A percentile compares a stretch with the other conserved stretches of the same genome.
Evolutionary conservation across 2,888 invertebrate genomes (phyloP).

Genomic region (Rhagonycha fulva): DNA sequence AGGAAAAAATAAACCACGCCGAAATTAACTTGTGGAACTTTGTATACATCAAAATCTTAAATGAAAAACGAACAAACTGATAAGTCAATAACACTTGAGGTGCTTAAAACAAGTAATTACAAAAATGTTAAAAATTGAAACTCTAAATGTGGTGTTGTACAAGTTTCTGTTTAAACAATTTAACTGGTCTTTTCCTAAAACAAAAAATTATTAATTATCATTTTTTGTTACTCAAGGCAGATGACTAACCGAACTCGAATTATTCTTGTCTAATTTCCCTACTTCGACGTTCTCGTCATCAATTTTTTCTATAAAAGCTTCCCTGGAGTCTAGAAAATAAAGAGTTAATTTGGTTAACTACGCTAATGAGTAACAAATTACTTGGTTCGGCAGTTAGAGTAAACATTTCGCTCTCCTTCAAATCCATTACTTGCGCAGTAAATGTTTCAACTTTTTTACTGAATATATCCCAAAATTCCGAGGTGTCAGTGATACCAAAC

Average conservation of each 20-base stretch:
- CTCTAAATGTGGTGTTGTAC: background rate
- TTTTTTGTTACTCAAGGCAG: too few relatives aligned
- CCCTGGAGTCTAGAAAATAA: slow-evolving; percentile 43
- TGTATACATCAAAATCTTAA: background rate
- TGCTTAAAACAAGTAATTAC: background rate
- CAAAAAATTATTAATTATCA: background rate
- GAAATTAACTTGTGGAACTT: background rate
- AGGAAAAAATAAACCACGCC: background rate
- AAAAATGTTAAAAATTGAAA: background rate
- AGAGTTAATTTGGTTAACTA: slow-evolving; percentile 6
- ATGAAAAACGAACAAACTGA: background rate
- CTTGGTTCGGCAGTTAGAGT: slow-evolving; percentile 68
- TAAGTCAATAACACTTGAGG: background rate
- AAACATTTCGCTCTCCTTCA: slow-evolving; percentile 63
- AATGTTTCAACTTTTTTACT: slow-evolving; percentile 69
- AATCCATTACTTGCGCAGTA: slow-evolving; percentile 66
- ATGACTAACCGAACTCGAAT: background rate
- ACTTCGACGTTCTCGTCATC: slow-evolving; percentile 34
- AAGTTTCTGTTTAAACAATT: background rate
- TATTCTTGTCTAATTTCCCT: slow-evolving; percentile 14
- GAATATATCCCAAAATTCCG: slow-evolving; percentile 75
- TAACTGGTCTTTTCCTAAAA: background rate
- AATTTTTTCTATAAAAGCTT: slow-evolving; percentile 42
- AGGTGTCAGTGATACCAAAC: slow-evolving; percentile 62
- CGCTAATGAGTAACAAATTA: slow-evolving; percentile 39